Evolutionary conservation across 1,140 invertebrate species (phyloP).

Genomic region (Drosophila simulans): DNA sequence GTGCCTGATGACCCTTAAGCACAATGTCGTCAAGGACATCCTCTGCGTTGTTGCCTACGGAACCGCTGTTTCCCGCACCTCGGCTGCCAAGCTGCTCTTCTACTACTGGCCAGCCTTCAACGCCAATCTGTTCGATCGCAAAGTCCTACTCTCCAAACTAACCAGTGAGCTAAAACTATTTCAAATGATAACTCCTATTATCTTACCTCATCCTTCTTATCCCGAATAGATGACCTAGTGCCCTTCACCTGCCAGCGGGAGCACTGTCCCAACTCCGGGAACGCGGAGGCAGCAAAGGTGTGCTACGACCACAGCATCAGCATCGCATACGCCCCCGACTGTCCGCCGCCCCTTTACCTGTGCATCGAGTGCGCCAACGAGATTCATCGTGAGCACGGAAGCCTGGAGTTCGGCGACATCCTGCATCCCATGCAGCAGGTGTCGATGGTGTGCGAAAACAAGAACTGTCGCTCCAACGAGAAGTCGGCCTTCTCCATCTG

Average conservation of each 20-base stretch:
- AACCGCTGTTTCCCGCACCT: constrained; percentile 94
- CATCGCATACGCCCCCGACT: constrained; percentile 92
- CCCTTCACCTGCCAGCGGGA: constrained; percentile 94
- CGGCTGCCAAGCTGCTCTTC: constrained; percentile 98
- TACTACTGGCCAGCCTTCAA: constrained; percentile 99
- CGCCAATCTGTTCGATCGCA: constrained; percentile 95
- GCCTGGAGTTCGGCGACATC: constrained; percentile 95
- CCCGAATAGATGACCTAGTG: constrained; percentile 87
- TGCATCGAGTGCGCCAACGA: constrained; percentile 98
- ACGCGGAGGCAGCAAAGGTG: constrained; percentile 95
- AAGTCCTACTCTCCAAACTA: constrained; percentile 94
- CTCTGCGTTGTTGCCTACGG: constrained; percentile 98
- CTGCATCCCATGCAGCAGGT: constrained; percentile 97
- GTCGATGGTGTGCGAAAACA: constrained; percentile 98
- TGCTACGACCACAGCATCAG: constrained; percentile 95
- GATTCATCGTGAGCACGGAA: constrained; percentile 92
- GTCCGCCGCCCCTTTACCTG: constrained; percentile 96
- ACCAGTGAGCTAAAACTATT: constrained; percentile 88
- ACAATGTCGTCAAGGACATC: constrained; percentile 95
- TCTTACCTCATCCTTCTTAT: constrained; percentile 13
- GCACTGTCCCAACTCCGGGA: constrained; percentile 92
- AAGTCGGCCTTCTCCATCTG: constrained; percentile 98
- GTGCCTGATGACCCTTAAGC: constrained; percentile 96
- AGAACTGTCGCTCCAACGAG: constrained; percentile 97
- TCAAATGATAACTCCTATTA: too few species aligned